A percentile compares a stretch with the other conserved stretches of the same genome.
These are phyloP conservation scores for Agrotis exclamationis DNA, from an alignment of 2,888 invertebrate species.

Conservation along the genomic window DNA sequence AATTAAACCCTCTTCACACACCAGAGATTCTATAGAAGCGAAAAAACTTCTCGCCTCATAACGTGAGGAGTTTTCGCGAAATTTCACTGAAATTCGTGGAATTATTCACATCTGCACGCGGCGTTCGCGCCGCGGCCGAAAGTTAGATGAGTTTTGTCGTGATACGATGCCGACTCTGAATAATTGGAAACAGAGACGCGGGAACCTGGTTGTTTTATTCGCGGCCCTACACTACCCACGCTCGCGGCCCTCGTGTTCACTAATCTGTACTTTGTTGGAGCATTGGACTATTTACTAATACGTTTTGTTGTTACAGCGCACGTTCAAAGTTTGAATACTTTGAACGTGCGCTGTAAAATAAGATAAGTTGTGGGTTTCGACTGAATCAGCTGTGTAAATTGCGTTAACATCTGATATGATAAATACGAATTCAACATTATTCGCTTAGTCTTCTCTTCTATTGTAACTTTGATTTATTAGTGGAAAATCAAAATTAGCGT, in stretches of 20 bases:
- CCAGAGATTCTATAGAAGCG: conserved; percentile 57
- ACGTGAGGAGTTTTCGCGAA: conserved; percentile 64
- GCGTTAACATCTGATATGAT: not conserved
- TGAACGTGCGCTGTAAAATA: too few species aligned
- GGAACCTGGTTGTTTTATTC: conserved; percentile 67
- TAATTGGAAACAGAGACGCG: conserved; percentile 77
- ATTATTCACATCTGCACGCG: conserved; percentile 75
- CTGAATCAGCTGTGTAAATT: not conserved
- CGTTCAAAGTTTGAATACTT: conserved; percentile 2
- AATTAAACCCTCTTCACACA: conserved; percentile 63
- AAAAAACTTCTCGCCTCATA: conserved; percentile 66
- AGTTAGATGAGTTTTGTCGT: conserved; percentile 84
- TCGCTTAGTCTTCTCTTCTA: not conserved
- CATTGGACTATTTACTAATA: conserved; percentile 31
- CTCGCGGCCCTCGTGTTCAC: conserved; percentile 17
- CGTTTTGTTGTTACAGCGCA: conserved; percentile 8
- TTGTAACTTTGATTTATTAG: conserved; percentile 11
- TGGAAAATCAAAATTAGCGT: conserved; percentile 35
- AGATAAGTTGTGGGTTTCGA: not conserved
- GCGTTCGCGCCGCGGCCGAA: conserved; percentile 67
- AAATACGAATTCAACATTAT: not conserved
- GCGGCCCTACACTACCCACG: conserved; percentile 27
- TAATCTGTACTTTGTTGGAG: conserved; percentile 40
- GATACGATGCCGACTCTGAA: conserved; percentile 70
- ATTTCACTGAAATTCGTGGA: conserved; percentile 64